Percentiles rank a stretch among this genome's conserved stretches.
These are phyloP conservation scores for Marisa cornuarietis DNA, from an alignment of 1,140 invertebrate genomes.

Conservation along the genomic window DNA sequence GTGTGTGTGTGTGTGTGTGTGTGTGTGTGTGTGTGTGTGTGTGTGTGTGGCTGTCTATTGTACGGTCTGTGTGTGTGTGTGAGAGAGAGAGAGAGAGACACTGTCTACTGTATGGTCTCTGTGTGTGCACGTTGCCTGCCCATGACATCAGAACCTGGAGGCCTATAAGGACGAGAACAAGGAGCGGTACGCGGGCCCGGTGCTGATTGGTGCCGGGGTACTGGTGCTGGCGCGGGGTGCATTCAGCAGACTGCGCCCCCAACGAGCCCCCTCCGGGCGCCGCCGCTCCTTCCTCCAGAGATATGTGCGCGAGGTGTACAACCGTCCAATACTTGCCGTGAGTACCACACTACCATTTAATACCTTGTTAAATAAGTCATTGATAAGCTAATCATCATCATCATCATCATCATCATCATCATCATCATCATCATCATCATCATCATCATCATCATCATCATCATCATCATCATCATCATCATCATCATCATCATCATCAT, in stretches of 20 bases:
- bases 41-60: not conserved
- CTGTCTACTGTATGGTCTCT: not conserved
- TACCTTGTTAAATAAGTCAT: too few species aligned
- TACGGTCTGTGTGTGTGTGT: constrained; percentile 4
- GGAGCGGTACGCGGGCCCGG: constrained; percentile 52
- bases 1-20: not conserved
- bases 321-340: constrained; percentile 50
- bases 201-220: constrained; percentile 51
- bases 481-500: rapidly evolving
- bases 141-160: constrained; percentile 44
- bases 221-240: constrained; percentile 52
- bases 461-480: too few species aligned
- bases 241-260: constrained; percentile 43
- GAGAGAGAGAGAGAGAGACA: not conserved
- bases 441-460: rapidly evolving
- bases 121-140: not conserved
- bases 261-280: constrained; percentile 26
- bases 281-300: constrained; percentile 42
- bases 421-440: rapidly evolving
- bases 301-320: constrained; percentile 47
- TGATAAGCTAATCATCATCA: too few species aligned
- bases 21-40: constrained; percentile 12
- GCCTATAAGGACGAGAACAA: constrained; percentile 41
- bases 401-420: too few species aligned
- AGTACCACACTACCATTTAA: constrained; percentile 1